phyloP scores from a whole-genome alignment of 2,113 vertebrate species.

The Charadrius vociferus region DNA sequence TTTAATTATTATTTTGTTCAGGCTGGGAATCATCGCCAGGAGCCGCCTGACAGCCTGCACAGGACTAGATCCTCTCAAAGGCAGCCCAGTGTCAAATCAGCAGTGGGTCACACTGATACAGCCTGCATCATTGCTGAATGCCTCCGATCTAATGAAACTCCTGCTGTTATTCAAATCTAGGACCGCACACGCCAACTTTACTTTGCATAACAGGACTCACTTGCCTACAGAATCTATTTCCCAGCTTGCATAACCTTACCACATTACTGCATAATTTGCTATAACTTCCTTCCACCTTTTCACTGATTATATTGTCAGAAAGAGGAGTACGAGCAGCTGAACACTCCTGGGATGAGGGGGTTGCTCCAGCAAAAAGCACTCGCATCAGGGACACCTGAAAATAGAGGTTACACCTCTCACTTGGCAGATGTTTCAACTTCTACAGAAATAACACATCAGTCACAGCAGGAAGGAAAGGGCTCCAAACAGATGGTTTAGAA shows the following conservation, averaged over 20 bases:
- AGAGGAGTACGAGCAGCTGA: neutral
- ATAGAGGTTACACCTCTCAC: neutral
- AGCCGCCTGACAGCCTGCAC: neutral
- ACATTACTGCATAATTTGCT: too few relatives aligned
- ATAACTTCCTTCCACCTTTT: neutral
- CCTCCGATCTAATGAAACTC: neutral
- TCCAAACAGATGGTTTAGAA: neutral
- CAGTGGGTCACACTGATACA: neutral
- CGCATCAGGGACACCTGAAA: neutral
- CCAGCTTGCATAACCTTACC: neutral
- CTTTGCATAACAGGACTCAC: neutral
- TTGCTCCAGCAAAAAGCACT: neutral
- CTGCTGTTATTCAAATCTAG: neutral
- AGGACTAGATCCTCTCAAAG: neutral
- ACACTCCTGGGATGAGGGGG: neutral
- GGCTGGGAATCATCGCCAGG: neutral
- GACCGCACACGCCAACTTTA: neutral
- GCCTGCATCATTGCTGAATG: accelerated
- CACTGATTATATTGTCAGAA: neutral
- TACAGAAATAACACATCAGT: neutral
- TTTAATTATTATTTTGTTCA: too few relatives aligned
- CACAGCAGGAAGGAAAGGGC: neutral
- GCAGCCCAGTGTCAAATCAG: neutral
- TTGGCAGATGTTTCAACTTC: neutral
- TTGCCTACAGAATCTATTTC: neutral